Percentiles rank a stretch among this genome's conserved stretches.
phyloP scores from a whole-genome alignment of 2,113 vertebrate genomes.

The Pseudonaja textilis region DNA sequence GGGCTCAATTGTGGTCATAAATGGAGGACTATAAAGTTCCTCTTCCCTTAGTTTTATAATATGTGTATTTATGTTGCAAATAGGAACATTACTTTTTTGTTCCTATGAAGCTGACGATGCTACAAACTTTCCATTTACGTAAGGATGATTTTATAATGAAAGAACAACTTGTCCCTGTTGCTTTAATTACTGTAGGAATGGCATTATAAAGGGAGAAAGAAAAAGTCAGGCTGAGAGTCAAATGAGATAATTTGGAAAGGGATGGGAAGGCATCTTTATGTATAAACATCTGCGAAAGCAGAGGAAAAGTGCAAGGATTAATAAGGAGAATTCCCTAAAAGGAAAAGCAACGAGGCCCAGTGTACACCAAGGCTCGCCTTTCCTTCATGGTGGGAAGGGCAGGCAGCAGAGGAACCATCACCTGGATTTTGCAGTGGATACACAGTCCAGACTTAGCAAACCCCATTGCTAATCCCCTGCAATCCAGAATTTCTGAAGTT shows the following conservation, averaged over 20 bases:
- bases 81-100: background rate
- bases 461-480: background rate
- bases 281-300: background rate
- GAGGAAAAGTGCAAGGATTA: background rate
- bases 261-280: background rate
- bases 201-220: background rate
- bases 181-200: background rate
- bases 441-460: background rate
- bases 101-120: background rate
- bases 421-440: background rate
- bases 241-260: background rate
- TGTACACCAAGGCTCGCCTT: background rate
- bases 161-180: background rate
- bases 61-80: background rate
- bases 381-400: background rate
- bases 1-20: background rate
- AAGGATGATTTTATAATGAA: background rate
- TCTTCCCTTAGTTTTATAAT: background rate
- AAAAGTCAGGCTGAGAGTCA: background rate
- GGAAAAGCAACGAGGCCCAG: background rate
- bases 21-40: background rate
- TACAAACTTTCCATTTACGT: background rate
- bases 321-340: background rate
- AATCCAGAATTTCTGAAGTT: background rate
- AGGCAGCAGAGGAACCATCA: background rate